Evolutionary conservation across 2,797 vertebrate species (phyloP), one percentile per base, ranked within the genome.

Genomic region (Gephyroberyx darwinii): DNA sequence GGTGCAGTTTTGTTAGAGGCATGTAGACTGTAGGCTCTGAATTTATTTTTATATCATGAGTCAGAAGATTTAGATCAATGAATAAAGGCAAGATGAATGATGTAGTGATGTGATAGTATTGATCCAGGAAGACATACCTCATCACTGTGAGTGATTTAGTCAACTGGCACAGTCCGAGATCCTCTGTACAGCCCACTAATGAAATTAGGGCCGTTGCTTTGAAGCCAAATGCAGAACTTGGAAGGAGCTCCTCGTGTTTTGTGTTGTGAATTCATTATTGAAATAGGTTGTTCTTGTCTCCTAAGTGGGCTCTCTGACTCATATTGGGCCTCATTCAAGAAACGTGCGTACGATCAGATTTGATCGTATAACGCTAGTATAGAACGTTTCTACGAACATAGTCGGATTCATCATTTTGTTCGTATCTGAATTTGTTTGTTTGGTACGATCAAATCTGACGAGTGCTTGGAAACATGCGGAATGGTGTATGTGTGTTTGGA

Each of bases 201-300:
- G 75, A 88, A 90, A 91, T 89, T 81, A 88, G 54, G 53, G 26
- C 13, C 0, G 9, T 43, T 75, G 50, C 75, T 76, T 77, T 79
- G 41, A 80, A 87, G 82, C 74, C 75, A 89, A 88, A 90, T 78
- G 83, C 74, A 77, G 41, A 75, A 78, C 55, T 86, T 86, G 82
- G 83, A 82, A 73, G 79, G 56, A 62, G 80, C 71, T 75, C 17
- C 35, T 65, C 69, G 77, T 22, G 54, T 75, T 88, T 65, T 76
- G 80, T 0, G 30, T 79, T 57, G 45, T 68, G 70, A 84, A 88
- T 87, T 78, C 85, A 84, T 91, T 86, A 89, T 88, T 90, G 65
- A 90, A 85, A 88, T 82, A 66, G 65, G 75, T 75, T 86, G 71
- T 75, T 63, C 63, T 85, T 61, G 71, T 88, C 78, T 84, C 67